Conservation (phyloP, 2,797 vertebrate species). For the Mus spretus region DNA sequence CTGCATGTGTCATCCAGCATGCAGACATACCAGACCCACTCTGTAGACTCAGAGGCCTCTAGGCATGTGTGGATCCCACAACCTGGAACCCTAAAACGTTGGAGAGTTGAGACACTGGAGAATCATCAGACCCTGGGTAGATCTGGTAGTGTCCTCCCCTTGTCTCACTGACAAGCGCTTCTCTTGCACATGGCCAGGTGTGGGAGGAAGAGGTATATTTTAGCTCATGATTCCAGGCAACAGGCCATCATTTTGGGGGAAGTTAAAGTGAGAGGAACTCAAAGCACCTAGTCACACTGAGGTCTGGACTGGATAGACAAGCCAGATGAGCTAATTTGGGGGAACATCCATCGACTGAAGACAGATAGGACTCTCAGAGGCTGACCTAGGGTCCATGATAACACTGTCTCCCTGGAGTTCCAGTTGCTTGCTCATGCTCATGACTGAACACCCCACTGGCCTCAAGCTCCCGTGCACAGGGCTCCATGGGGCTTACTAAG, state of each 20-base stretch:
- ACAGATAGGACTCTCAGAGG: not conserved
- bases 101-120: not conserved
- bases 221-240: not conserved
- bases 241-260: not conserved
- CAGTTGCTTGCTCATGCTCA: not conserved
- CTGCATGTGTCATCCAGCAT: not conserved
- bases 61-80: accelerated
- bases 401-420: not conserved
- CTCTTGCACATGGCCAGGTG: not conserved
- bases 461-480: too few relatives aligned
- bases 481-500: not conserved
- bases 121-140: not conserved
- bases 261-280: not conserved
- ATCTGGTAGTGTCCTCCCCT: not conserved
- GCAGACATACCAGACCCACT: not conserved
- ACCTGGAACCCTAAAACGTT: not conserved
- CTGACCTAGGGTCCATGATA: not conserved
- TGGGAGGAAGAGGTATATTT: not conserved
- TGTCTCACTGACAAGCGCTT: too few relatives aligned
- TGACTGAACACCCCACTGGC: accelerated
- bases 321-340: not conserved
- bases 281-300: not conserved
- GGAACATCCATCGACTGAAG: not conserved
- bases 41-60: not conserved
- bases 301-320: not conserved